phyloP scores from a whole-genome alignment of 2,113 vertebrate genomes.

The Apistogramma diplotaenia region DNA sequence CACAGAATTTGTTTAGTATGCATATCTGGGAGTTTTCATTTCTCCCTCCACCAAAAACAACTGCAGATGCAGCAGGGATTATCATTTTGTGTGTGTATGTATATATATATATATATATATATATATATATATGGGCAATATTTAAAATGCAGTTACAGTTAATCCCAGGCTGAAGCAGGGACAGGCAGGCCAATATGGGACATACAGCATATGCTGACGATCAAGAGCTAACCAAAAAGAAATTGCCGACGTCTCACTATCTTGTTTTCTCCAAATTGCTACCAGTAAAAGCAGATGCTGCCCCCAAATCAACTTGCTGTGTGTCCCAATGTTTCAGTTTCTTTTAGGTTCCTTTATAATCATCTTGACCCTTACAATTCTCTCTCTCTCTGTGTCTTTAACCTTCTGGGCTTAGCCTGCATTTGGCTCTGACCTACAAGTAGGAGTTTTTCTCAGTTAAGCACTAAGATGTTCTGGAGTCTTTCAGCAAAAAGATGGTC shows the following conservation, averaged over 20 bases:
- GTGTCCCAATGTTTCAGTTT: conserved; percentile 43
- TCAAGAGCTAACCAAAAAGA: conserved; percentile 28
- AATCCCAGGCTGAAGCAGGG: background rate
- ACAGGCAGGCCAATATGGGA: background rate
- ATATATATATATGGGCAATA: background rate
- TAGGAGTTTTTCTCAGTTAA: background rate
- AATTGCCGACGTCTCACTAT: conserved; percentile 55
- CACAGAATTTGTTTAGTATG: conserved; percentile 43
- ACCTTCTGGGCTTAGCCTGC: background rate
- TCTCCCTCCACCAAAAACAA: background rate
- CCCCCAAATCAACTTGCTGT: conserved; percentile 36
- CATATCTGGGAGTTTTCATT: conserved; percentile 31
- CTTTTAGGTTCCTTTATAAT: conserved; percentile 34
- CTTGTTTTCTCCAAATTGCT: conserved; percentile 65
- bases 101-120: background rate
- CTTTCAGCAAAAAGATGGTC: background rate
- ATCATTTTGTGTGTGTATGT: too few species aligned
- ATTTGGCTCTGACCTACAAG: conserved; percentile 10
- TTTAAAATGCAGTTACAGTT: conserved; percentile 2
- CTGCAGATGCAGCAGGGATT: conserved; percentile 5
- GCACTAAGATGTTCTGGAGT: background rate
- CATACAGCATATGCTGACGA: conserved; percentile 25
- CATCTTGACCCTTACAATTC: background rate
- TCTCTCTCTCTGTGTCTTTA: background rate
- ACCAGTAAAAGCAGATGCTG: conserved; percentile 57